Evolutionary conservation across 2,888 invertebrate species (phyloP), one percentile per base, ranked within the genome.

Genomic region (Hirtodrosophila alboralis): DNA sequence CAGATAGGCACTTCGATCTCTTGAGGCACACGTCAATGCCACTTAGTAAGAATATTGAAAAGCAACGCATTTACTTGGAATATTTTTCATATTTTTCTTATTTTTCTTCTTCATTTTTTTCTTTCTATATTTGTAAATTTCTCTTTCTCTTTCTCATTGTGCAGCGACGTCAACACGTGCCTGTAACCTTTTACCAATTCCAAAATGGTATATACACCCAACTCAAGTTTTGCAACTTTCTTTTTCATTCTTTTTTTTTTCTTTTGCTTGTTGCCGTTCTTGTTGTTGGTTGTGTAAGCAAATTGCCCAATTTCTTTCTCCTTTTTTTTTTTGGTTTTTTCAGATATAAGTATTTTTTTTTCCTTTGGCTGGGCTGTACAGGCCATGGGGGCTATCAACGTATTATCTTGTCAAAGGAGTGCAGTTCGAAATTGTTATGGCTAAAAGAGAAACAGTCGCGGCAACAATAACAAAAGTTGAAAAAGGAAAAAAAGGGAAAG

Each of bases 391-490:
- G 79, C 65, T 83, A 79, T 79, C 79, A 83, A 72, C 79, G 79
- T 85, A 79, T 79, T 79, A 79, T 79, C 79, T 79, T 64, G 75
- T 72, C 71, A 72, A 72, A 79, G 79, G 79, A 79, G 83, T 79
- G 78, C 78, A 79, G 85, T 72, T 85, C 62, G 85, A 83, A 85
- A 78, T 83, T 75, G 85, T 78, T 75, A 75, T 63, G 66, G 64
- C 62, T 40, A 61, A 48, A 63, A 48, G 63, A 60, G 75, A 72
- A 84, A 73, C 70, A 77, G 63, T 43, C 44, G 56, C 58, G 54
- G 53, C 54, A 63, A 65, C 52, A 58, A 45, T 45, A 73, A 57
- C 47, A 56, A 54, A 45, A 37, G 34, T 27, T 18, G 9, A n/a
- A 7, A n/a, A 10, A 12, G 26, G 43, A 31, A 53, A 34, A 45